Evolutionary conservation across 2,888 invertebrate species (phyloP).

Genomic region (Sepioteuthis lessoniana): DNA sequence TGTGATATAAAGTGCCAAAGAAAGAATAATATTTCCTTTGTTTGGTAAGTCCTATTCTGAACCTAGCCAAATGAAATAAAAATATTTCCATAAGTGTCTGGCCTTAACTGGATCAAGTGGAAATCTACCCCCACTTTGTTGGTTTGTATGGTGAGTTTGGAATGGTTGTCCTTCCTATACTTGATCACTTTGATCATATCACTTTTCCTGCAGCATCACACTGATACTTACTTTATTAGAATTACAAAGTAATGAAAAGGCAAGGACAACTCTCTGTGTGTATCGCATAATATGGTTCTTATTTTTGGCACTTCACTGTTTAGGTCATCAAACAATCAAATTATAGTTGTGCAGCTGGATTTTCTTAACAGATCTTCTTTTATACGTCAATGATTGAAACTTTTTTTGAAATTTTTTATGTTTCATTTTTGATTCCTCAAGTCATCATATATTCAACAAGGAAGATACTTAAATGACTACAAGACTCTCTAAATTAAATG

Average conservation of each 20-base stretch:
- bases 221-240: neutral
- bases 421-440: neutral
- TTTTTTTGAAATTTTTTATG: neutral
- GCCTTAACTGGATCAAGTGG: constrained; percentile 20
- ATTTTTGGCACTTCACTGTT: neutral
- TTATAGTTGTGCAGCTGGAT: neutral
- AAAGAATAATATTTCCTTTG: neutral
- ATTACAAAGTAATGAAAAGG: neutral
- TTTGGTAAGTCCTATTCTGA: neutral
- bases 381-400: neutral
- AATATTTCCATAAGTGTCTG: neutral
- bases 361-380: neutral
- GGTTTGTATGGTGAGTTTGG: neutral
- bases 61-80: constrained; percentile 13
- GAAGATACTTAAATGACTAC: neutral
- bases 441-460: neutral
- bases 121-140: neutral
- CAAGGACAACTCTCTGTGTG: neutral
- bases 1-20: neutral
- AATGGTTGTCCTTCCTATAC: neutral
- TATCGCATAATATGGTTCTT: neutral
- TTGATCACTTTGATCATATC: neutral
- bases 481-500: neutral
- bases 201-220: neutral
- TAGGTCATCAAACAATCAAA: neutral